phyloP scores from a whole-genome alignment of 2,797 vertebrate species.

The Coranthus polyacanthus region DNA sequence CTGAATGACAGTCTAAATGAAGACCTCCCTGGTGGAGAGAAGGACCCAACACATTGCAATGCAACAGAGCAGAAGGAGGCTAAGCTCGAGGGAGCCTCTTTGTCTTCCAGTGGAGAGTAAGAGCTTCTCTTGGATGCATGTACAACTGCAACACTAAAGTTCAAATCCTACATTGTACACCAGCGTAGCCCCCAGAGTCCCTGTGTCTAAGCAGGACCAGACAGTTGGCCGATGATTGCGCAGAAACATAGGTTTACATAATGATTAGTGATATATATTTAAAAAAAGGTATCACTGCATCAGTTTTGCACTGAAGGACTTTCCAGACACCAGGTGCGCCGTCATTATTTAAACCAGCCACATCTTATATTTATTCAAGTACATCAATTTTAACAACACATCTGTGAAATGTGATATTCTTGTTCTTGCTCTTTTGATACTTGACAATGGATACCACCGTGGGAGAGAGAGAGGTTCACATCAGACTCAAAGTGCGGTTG shows the following conservation, averaged over 20 bases:
- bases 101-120: conserved; percentile 77
- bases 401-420: background rate
- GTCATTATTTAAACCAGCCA: too few relatives aligned
- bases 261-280: too few relatives aligned
- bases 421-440: background rate
- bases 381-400: background rate
- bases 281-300: too few relatives aligned
- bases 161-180: too few relatives aligned
- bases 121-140: conserved; percentile 22
- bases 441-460: background rate
- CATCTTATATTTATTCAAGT: too few relatives aligned
- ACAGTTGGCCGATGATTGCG: too few relatives aligned
- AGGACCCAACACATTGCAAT: conserved; percentile 43
- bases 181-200: too few relatives aligned
- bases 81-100: conserved; percentile 49
- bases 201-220: too few relatives aligned
- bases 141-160: background rate
- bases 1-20: conserved; percentile 46
- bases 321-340: too few relatives aligned
- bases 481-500: background rate
- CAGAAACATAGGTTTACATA: too few relatives aligned
- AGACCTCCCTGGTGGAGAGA: conserved; percentile 25
- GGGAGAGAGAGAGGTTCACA: background rate
- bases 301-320: too few relatives aligned
- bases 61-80: conserved; percentile 58